A percentile compares a stretch with the other conserved stretches of the same genome.
Conservation (phyloP, 2,113 vertebrate species). For the Muntiacus reevesi region DNA sequence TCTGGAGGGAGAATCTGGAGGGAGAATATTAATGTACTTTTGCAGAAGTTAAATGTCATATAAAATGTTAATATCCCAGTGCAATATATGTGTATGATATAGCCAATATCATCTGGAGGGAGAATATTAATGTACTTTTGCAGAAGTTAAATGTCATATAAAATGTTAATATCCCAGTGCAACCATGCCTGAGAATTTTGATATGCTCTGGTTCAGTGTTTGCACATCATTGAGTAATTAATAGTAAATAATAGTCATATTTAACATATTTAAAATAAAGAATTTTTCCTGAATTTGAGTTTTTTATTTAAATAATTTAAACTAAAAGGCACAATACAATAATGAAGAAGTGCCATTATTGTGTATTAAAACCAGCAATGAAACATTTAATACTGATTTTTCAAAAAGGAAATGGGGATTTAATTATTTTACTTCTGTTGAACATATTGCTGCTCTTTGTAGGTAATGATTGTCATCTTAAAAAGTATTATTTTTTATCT, state of each 20-base stretch:
- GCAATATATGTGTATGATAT: neutral
- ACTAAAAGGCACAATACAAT: neutral
- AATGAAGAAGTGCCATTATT: neutral
- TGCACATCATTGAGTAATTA: neutral
- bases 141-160: neutral
- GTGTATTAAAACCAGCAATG: neutral
- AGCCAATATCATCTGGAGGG: neutral
- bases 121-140: neutral
- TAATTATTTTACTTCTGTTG: conserved; percentile 21
- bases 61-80: conserved; percentile 2
- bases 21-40: neutral
- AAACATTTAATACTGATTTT: neutral
- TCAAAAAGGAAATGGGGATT: neutral
- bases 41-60: neutral
- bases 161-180: neutral
- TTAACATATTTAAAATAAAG: conserved; percentile 37
- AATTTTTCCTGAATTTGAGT: neutral
- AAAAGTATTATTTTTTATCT: conserved; percentile 41
- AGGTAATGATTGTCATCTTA: neutral
- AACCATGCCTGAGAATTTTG: neutral
- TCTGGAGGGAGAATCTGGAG: neutral
- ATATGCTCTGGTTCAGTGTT: conserved; percentile 5
- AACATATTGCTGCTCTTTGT: neutral
- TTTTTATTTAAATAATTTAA: conserved; percentile 39
- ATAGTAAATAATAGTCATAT: neutral